phyloP scores from a whole-genome alignment of 2,797 vertebrate genomes.

The Gouania willdenowi region DNA sequence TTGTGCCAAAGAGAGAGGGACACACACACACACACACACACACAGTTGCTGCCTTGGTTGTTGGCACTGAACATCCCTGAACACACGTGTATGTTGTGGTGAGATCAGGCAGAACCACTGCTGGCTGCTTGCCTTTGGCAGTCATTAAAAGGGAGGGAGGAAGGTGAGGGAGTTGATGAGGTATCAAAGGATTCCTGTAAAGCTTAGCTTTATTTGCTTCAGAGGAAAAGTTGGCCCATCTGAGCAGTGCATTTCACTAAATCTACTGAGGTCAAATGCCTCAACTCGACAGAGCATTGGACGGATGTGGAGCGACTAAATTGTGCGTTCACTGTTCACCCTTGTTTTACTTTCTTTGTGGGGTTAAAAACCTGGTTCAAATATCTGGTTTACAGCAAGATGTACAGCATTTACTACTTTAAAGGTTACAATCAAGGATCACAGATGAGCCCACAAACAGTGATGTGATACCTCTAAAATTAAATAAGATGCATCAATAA shows the following conservation, averaged over 20 bases:
- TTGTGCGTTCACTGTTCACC: no score
- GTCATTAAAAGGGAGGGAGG: slow-evolving; percentile 1
- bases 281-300: slow-evolving; percentile 11
- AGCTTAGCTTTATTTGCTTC: slow-evolving; percentile 53
- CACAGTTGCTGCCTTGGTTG: slow-evolving; percentile 4
- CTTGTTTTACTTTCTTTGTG: no score
- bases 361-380: no score
- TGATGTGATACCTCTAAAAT: no score
- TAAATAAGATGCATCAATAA: no score
- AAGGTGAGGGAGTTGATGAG: slow-evolving; percentile 35
- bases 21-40: slow-evolving; percentile 1
- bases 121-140: slow-evolving; percentile 42
- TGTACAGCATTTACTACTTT: no score
- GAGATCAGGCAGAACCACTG: slow-evolving; percentile 40
- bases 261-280: slow-evolving; percentile 27
- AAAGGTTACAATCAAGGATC: no score
- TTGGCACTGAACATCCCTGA: slow-evolving; percentile 17
- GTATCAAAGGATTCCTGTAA: slow-evolving; percentile 58
- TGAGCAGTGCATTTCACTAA: slow-evolving; percentile 30
- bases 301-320: slow-evolving; percentile 6
- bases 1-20: slow-evolving; percentile 23
- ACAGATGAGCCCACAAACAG: no score
- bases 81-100: slow-evolving; percentile 23
- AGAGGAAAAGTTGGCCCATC: slow-evolving; percentile 33
- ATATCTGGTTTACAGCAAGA: no score